Percentiles rank a stretch among this genome's conserved stretches.
Evolutionary conservation across 2,113 vertebrate genomes (phyloP).

Genomic region (Oceanites oceanicus): DNA sequence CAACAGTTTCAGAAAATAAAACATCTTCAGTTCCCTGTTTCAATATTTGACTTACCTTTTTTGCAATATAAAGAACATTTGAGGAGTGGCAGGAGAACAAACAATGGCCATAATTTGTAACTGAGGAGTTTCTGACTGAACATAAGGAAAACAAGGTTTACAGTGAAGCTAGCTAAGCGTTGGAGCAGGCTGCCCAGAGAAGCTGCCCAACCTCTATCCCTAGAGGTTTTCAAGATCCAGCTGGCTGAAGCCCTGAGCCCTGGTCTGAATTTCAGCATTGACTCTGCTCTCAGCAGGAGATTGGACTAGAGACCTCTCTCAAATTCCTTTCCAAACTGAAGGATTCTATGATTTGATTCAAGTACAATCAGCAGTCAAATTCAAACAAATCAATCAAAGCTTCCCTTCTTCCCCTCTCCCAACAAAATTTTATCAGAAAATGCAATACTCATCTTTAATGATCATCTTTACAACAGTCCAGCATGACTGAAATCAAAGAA

Average conservation of each 20-base stretch:
- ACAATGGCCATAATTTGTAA: not conserved
- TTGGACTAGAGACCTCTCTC: not conserved
- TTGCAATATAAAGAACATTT: not conserved
- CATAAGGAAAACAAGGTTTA: not conserved
- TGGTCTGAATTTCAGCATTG: not conserved
- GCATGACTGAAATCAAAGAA: not conserved
- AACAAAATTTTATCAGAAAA: not conserved
- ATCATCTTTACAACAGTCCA: not conserved
- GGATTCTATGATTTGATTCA: not conserved
- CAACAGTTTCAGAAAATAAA: not conserved
- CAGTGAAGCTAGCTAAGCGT: not conserved
- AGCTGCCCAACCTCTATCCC: not conserved
- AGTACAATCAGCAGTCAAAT: not conserved
- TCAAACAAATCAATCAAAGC: not conserved
- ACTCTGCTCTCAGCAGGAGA: not conserved
- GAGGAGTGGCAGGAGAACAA: not conserved
- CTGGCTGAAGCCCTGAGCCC: not conserved
- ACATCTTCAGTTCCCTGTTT: not conserved
- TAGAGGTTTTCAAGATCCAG: not conserved
- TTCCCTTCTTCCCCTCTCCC: not conserved
- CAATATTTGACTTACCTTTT: not conserved
- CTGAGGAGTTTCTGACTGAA: not conserved
- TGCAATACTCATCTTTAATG: not conserved
- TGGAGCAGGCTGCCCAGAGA: not conserved
- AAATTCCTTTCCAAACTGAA: not conserved